Conservation (phyloP, 2,797 vertebrate species). For the Lepus townsendii region DNA sequence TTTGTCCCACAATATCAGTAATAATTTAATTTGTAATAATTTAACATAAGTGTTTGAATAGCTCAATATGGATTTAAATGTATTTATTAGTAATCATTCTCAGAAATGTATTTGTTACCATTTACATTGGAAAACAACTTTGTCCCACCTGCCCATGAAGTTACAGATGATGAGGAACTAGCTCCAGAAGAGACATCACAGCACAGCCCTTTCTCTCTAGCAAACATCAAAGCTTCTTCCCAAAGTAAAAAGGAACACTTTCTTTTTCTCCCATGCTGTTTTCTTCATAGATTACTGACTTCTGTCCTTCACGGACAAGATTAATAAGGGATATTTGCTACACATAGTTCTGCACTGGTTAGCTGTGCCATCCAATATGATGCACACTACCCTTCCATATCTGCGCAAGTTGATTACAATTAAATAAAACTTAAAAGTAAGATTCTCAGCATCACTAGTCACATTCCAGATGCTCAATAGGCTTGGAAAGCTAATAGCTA, state of each 20-base stretch:
- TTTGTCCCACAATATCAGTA: background rate
- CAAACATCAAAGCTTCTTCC: background rate
- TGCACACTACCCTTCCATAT: background rate
- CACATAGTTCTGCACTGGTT: background rate
- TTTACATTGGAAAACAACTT: background rate
- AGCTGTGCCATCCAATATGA: background rate
- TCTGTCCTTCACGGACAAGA: background rate
- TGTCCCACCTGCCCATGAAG: background rate
- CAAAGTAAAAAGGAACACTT: background rate
- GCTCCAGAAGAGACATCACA: background rate
- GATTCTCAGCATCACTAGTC: background rate
- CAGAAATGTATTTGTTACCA: background rate
- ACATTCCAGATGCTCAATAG: background rate
- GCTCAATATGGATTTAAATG: background rate
- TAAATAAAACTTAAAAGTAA: background rate
- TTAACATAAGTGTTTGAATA: conserved; percentile 26
- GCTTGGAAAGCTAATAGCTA: background rate
- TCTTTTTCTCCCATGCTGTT: background rate
- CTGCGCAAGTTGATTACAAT: conserved; percentile 6
- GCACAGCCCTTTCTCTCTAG: background rate
- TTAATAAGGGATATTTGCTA: background rate
- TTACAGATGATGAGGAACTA: background rate
- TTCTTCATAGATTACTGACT: background rate
- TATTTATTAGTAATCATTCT: background rate
- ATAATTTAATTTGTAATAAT: background rate